These are phyloP conservation scores for Coelopa pilipes DNA, from an alignment of 2,888 invertebrate species.

Conservation along the genomic window DNA sequence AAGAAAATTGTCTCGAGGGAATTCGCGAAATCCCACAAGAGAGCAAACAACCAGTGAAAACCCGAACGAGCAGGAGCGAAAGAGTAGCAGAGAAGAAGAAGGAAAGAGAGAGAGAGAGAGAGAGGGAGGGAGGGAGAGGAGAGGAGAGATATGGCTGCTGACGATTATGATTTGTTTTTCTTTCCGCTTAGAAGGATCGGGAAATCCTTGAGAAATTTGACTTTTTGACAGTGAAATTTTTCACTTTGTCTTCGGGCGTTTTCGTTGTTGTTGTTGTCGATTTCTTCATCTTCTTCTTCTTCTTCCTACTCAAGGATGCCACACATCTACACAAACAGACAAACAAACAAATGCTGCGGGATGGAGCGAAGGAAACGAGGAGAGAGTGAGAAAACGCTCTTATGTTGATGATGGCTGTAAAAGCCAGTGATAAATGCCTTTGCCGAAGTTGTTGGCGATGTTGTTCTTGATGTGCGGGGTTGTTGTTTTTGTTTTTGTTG, in stretches of 20 bases:
- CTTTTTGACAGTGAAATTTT: slow-evolving; percentile 58
- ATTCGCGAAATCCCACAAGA: slow-evolving; percentile 37
- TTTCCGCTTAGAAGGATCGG: slow-evolving; percentile 38
- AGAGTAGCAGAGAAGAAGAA: too few relatives aligned
- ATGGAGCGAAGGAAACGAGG: background rate
- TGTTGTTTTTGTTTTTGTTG: too few relatives aligned
- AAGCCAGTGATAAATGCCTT: slow-evolving; percentile 27
- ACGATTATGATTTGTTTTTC: slow-evolving; percentile 42
- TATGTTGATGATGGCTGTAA: slow-evolving; percentile 51
- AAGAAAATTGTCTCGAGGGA: slow-evolving; percentile 30
- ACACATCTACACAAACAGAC: background rate
- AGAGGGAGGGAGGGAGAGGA: too few relatives aligned
- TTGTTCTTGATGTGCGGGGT: too few relatives aligned
- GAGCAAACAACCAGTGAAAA: slow-evolving; percentile 36
- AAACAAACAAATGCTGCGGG: background rate
- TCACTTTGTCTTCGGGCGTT: slow-evolving; percentile 43
- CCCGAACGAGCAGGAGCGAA: background rate
- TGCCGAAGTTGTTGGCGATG: too few relatives aligned
- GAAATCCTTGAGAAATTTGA: slow-evolving; percentile 47
- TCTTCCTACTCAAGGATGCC: too few relatives aligned
- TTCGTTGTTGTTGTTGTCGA: background rate
- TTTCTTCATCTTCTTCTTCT: background rate
- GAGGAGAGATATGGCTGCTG: background rate
- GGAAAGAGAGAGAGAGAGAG: too few relatives aligned
- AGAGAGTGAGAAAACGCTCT: slow-evolving; percentile 44